Percentiles rank a stretch among this genome's conserved stretches.
Evolutionary conservation across 1,140 invertebrate genomes (phyloP).

Genomic region (Drosophila tsacasi): DNA sequence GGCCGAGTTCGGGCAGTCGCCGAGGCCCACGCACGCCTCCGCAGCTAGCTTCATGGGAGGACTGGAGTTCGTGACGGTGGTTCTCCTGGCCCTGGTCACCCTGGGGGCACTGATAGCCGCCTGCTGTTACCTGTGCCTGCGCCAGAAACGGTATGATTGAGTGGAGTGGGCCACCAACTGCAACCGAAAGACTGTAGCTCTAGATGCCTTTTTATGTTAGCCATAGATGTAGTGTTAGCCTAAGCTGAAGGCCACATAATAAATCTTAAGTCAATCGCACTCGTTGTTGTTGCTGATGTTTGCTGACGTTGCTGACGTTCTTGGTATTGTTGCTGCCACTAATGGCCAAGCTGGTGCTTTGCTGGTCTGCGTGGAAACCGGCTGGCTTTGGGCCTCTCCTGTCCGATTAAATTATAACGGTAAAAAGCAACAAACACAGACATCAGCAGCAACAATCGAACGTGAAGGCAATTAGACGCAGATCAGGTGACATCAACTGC

Average conservation of each 20-base stretch:
- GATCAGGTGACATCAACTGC: slow-evolving; percentile 50
- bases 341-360: slow-evolving; percentile 12
- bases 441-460: slow-evolving; percentile 41
- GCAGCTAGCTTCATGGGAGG: slow-evolving; percentile 86
- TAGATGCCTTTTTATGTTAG: slow-evolving; percentile 49
- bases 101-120: slow-evolving; percentile 91
- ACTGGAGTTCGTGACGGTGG: slow-evolving; percentile 91
- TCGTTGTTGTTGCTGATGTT: slow-evolving; percentile 54
- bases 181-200: slow-evolving; percentile 41
- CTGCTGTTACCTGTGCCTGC: slow-evolving; percentile 91
- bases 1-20: slow-evolving; percentile 85
- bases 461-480: slow-evolving; percentile 50
- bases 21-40: slow-evolving; percentile 59
- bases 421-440: slow-evolving; percentile 64
- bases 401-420: slow-evolving; percentile 72
- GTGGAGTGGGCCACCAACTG: slow-evolving; percentile 31
- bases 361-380: slow-evolving; percentile 40
- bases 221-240: slow-evolving; percentile 37
- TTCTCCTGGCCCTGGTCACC: slow-evolving; percentile 91
- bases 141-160: slow-evolving; percentile 87
- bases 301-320: slow-evolving; percentile 33
- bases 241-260: slow-evolving; percentile 57
- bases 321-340: slow-evolving; percentile 18
- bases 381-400: slow-evolving; percentile 55
- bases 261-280: slow-evolving; percentile 63